Evolutionary conservation across 2,888 invertebrate species (phyloP).

Genomic region (Acleris literana): DNA sequence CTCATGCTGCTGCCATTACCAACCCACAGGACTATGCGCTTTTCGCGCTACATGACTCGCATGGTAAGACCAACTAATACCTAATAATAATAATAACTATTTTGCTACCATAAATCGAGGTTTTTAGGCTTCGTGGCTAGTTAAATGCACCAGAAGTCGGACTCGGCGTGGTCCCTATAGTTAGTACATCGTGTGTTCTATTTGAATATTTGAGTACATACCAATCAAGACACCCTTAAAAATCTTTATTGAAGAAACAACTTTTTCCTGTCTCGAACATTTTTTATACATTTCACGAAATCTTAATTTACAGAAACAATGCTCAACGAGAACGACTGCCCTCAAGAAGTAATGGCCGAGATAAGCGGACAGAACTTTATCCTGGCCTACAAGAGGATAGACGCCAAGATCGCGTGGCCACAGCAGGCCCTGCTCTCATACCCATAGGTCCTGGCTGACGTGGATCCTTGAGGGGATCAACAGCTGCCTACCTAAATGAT

Average conservation of each 20-base stretch:
- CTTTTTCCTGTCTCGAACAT: no score
- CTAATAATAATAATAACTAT: no score
- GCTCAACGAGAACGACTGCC: conserved; percentile 94
- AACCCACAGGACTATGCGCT: conserved; percentile 98
- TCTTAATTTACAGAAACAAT: conserved; percentile 89
- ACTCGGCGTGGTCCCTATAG: no score
- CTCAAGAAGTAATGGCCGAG: conserved; percentile 91
- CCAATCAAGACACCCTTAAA: no score
- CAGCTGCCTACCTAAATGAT: background rate
- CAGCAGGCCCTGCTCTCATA: conserved; percentile 81
- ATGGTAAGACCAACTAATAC: conserved; percentile 83
- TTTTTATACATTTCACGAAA: background rate
- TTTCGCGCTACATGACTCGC: conserved; percentile 94
- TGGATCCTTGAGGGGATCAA: background rate
- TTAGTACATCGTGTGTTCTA: no score
- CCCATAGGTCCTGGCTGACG: conserved; percentile 51
- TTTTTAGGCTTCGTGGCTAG: no score
- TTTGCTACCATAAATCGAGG: no score
- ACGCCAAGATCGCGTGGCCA: conserved; percentile 99
- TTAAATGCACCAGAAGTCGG: no score
- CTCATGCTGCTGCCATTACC: conserved; percentile 96
- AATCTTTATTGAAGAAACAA: no score
- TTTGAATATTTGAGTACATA: no score
- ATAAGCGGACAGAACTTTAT: conserved; percentile 92
- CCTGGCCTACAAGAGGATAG: conserved; percentile 97